A percentile compares a stretch with the other conserved stretches of the same genome.
These are phyloP conservation scores for Pseudochaenichthys georgianus DNA, from an alignment of 2,797 vertebrate genomes.

Conservation along the genomic window DNA sequence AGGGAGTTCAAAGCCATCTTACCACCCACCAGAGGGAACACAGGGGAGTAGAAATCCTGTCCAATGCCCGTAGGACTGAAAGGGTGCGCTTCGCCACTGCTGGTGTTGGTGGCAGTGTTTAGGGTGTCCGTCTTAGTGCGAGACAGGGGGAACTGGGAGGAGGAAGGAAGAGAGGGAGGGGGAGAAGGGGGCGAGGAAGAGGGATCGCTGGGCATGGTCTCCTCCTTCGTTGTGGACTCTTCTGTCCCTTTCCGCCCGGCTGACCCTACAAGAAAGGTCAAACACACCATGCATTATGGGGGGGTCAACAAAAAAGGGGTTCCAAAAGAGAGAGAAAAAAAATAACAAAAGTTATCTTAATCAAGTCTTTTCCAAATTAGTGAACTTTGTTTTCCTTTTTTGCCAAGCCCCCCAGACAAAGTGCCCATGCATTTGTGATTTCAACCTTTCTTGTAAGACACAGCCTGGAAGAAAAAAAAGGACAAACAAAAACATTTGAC, in stretches of 20 bases:
- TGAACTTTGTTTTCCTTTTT: constrained; percentile 81
- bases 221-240: constrained; percentile 88
- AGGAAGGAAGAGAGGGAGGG: constrained; percentile 79
- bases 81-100: constrained; percentile 95
- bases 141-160: constrained; percentile 91
- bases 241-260: constrained; percentile 99
- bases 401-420: constrained; percentile 93
- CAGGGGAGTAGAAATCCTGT: constrained; percentile 96
- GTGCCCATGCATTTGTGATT: constrained; percentile 98
- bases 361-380: constrained; percentile 76
- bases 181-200: constrained; percentile 82
- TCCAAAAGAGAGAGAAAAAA: constrained; percentile 83
- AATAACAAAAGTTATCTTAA: constrained; percentile 75
- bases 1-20: constrained; percentile 98
- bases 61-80: constrained; percentile 97
- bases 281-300: constrained; percentile 99
- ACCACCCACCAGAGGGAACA: constrained; percentile 94
- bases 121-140: constrained; percentile 86
- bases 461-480: constrained; percentile 91
- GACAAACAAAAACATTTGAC: constrained; percentile 77
- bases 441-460: constrained; percentile 99
- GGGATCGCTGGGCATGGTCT: constrained; percentile 88
- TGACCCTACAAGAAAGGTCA: constrained; percentile 99
- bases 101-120: constrained; percentile 92
- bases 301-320: constrained; percentile 94